Conservation (phyloP, 2,113 vertebrate species). For the Hoplias malabaricus region DNA sequence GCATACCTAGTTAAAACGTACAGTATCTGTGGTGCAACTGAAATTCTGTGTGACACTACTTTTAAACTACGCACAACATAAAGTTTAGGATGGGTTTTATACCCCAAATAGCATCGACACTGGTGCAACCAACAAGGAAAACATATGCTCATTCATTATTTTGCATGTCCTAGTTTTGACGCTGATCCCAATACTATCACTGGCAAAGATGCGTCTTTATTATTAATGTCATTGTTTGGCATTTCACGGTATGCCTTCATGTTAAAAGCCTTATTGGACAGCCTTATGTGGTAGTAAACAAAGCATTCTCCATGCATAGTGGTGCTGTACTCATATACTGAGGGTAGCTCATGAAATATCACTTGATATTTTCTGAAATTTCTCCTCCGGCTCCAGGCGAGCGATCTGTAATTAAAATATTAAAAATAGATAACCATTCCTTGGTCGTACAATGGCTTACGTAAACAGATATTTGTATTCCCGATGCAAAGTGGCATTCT, state of each 20-base stretch:
- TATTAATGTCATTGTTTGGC: background rate
- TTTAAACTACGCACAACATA: too few relatives aligned
- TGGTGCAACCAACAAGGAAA: too few relatives aligned
- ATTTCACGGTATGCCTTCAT: background rate
- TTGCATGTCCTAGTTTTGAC: too few relatives aligned
- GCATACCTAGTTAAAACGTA: too few relatives aligned
- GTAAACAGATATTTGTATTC: conserved; percentile 38
- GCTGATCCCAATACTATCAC: too few relatives aligned
- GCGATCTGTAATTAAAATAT: conserved; percentile 24
- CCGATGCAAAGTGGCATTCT: background rate
- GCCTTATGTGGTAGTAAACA: too few relatives aligned
- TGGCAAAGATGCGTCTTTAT: background rate
- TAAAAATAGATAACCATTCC: conserved; percentile 18
- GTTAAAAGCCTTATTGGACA: background rate
- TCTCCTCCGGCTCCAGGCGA: background rate
- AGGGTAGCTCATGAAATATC: background rate
- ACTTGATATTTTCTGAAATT: background rate
- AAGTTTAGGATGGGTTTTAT: too few relatives aligned
- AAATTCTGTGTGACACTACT: too few relatives aligned
- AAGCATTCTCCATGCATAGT: background rate
- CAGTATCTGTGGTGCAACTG: too few relatives aligned
- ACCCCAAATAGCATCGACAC: too few relatives aligned
- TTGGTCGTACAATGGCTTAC: conserved; percentile 9
- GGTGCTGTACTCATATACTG: background rate
- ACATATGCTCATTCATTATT: too few relatives aligned